A percentile compares a stretch with the other conserved stretches of the same genome.
phyloP scores from a whole-genome alignment of 1,140 invertebrate species.

The Polypedilum pembai region DNA sequence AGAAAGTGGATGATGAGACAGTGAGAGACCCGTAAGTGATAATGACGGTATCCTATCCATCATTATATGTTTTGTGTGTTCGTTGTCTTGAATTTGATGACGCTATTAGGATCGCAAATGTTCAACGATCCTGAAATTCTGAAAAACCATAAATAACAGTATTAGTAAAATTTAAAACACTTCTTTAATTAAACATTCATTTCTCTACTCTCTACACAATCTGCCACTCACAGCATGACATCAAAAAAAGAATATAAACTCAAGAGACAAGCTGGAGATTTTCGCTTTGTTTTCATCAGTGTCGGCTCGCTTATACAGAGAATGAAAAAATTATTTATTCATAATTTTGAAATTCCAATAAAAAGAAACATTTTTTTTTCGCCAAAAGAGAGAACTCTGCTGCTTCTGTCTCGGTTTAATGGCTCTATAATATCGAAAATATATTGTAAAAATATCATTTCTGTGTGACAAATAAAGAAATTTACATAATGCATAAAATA shows the following conservation, averaged over 20 bases:
- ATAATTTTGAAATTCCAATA: background rate
- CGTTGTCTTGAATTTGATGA: background rate
- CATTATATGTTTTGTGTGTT: slow-evolving; percentile 35
- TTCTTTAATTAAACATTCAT: slow-evolving; percentile 27
- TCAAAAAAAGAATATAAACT: background rate
- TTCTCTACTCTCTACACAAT: background rate
- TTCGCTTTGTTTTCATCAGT: too few species aligned
- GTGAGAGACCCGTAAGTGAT: slow-evolving; percentile 42
- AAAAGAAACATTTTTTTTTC: background rate
- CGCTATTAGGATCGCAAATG: background rate
- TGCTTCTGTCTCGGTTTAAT: slow-evolving; percentile 1
- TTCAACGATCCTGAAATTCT: background rate
- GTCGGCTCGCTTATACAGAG: too few species aligned
- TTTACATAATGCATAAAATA: slow-evolving; percentile 24
- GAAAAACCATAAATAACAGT: slow-evolving; percentile 1
- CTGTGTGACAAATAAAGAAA: background rate
- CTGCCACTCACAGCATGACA: background rate
- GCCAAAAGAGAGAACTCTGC: background rate
- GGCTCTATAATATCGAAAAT: background rate
- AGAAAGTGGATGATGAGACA: slow-evolving; percentile 35
- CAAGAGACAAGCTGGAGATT: too few species aligned
- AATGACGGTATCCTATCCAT: slow-evolving; percentile 44
- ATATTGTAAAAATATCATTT: background rate
- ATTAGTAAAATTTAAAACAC: background rate
- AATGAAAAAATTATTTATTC: too few species aligned